phyloP scores from a whole-genome alignment of 2,888 invertebrate species.

The Cephus pulcher region DNA sequence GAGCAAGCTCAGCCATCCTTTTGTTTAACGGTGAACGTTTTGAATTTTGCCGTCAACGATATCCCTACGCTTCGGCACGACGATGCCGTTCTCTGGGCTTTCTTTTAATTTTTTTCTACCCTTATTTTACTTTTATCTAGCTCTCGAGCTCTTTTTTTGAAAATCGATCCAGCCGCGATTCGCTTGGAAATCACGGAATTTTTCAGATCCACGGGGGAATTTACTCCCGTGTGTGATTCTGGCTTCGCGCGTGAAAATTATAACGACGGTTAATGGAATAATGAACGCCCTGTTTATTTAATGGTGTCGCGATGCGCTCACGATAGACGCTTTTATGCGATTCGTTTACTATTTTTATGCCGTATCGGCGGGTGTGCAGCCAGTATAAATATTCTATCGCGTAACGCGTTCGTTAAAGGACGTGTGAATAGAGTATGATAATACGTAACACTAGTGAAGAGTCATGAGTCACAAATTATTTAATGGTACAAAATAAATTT shows the following conservation, averaged over 20 bases:
- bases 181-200: not conserved
- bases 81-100: not conserved
- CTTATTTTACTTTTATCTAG: slow-evolving; percentile 7
- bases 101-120: slow-evolving; percentile 13
- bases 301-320: not conserved
- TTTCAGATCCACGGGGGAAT: not conserved
- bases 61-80: not conserved
- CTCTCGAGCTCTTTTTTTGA: not conserved
- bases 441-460: not conserved
- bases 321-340: not conserved
- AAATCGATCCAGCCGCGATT: not conserved
- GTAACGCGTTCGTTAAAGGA: not conserved
- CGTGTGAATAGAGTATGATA: not conserved
- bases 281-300: not conserved
- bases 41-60: slow-evolving; percentile 20
- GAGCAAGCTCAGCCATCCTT: slow-evolving; percentile 32
- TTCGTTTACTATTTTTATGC: not conserved
- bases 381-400: not conserved
- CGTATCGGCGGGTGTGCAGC: not conserved
- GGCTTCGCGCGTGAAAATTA: not conserved
- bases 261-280: not conserved
- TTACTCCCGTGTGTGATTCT: not conserved
- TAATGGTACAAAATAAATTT: not conserved
- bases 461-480: not conserved
- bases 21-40: slow-evolving; percentile 34